A percentile compares a stretch with the other conserved stretches of the same genome.
Conservation (phyloP, 1,140 invertebrate species). For the Drosophila ambigua region DNA sequence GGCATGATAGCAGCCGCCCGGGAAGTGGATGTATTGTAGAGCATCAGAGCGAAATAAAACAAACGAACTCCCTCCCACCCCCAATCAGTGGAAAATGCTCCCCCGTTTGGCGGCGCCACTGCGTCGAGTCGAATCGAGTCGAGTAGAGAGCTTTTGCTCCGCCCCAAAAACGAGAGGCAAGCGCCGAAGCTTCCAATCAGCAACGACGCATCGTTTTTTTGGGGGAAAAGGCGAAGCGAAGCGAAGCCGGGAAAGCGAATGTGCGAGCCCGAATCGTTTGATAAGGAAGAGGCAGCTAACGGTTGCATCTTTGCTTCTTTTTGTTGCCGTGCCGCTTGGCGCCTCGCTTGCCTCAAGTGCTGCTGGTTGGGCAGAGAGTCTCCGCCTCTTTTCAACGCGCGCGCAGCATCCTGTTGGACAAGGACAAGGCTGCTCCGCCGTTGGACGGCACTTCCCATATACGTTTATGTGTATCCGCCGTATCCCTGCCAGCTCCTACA, state of each 20-base stretch:
- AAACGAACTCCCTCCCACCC: slow-evolving; percentile 4
- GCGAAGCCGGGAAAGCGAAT: slow-evolving; percentile 22
- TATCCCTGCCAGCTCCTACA: slow-evolving; percentile 51
- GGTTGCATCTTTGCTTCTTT: slow-evolving; percentile 49
- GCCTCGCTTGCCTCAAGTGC: slow-evolving; percentile 48
- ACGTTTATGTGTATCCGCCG: slow-evolving; percentile 1
- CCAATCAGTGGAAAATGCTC: background rate
- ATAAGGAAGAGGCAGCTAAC: slow-evolving; percentile 11
- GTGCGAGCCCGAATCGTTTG: slow-evolving; percentile 20
- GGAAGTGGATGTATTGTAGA: slow-evolving; percentile 59
- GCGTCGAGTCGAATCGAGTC: slow-evolving; percentile 7
- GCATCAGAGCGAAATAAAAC: background rate
- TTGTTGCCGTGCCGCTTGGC: slow-evolving; percentile 25
- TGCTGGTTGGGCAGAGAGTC: slow-evolving; percentile 57
- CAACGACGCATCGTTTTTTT: slow-evolving; percentile 42
- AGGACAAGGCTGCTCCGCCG: slow-evolving; percentile 42
- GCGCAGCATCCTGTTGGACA: slow-evolving; percentile 69
- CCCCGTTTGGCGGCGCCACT: slow-evolving; percentile 59
- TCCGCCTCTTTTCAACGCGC: slow-evolving; percentile 84
- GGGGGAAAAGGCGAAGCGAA: slow-evolving; percentile 41
- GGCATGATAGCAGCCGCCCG: slow-evolving; percentile 86
- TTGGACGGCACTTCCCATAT: slow-evolving; percentile 36
- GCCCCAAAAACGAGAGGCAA: slow-evolving; percentile 69
- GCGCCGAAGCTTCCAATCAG: slow-evolving; percentile 77
- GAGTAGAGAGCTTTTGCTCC: slow-evolving; percentile 64